Percentiles rank a stretch among this genome's conserved stretches.
Conservation (phyloP, 2,888 invertebrate genomes). For the Patella ulyssiponensis region DNA sequence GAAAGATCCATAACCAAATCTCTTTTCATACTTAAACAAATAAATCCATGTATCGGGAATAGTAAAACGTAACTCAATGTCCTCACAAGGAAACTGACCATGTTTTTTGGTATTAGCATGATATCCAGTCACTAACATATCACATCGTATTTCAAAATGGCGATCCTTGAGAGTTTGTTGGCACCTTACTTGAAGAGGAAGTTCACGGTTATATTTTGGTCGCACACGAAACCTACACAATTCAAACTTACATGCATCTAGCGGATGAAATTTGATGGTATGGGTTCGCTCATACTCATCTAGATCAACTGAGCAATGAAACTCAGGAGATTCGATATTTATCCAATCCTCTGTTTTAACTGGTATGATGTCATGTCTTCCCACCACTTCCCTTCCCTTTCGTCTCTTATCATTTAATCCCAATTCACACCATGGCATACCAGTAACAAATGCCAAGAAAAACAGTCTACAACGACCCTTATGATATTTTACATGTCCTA, state of each 20-base stretch:
- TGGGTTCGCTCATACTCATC: slow-evolving; percentile 84
- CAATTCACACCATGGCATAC: slow-evolving; percentile 93
- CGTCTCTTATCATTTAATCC: slow-evolving; percentile 97
- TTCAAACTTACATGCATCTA: slow-evolving; percentile 98
- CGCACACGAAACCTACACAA: slow-evolving; percentile 93
- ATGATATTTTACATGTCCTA: slow-evolving; percentile 76
- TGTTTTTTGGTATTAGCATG: slow-evolving; percentile 94
- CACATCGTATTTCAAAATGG: slow-evolving; percentile 94
- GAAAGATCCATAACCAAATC: slow-evolving; percentile 97
- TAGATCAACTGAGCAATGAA: slow-evolving; percentile 93
- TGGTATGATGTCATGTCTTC: slow-evolving; percentile 98
- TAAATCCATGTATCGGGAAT: slow-evolving; percentile 99
- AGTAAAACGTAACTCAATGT: slow-evolving; percentile 91
- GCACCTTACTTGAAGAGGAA: slow-evolving; percentile 94
- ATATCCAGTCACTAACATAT: slow-evolving; percentile 96
- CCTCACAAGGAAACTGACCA: slow-evolving; percentile 82
- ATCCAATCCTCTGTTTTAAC: slow-evolving; percentile 97
- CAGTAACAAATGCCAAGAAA: slow-evolving; percentile 95
- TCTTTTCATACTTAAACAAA: slow-evolving; percentile 96
- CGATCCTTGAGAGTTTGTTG: slow-evolving; percentile 76
- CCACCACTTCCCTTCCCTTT: slow-evolving; percentile 99
- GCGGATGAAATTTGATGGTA: slow-evolving; percentile 79
- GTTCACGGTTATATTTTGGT: slow-evolving; percentile 82
- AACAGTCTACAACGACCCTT: slow-evolving; percentile 95
- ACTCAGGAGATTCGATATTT: slow-evolving; percentile 91